A percentile compares a stretch with the other conserved stretches of the same genome.
These are phyloP conservation scores for Halocynthia roretzi DNA, from an alignment of 23 tunicate species.

Conservation along the genomic window DNA sequence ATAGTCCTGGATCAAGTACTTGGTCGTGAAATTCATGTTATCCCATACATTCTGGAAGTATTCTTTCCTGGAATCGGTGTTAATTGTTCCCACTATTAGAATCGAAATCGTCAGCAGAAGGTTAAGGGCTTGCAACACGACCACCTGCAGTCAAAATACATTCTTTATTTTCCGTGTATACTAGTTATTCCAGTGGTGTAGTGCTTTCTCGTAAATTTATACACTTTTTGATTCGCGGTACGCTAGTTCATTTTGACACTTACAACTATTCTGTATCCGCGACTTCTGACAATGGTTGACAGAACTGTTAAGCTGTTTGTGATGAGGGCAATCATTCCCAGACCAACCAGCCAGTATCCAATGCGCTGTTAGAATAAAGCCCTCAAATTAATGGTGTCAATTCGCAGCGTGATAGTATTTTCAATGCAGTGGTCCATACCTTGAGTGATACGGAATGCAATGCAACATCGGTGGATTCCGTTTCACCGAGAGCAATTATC, in stretches of 20 bases:
- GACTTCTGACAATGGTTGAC: constrained; percentile 5
- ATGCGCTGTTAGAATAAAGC: neutral
- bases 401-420: neutral
- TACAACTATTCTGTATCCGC: neutral
- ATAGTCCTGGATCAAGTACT: constrained; percentile 1
- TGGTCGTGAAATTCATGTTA: neutral
- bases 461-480: neutral
- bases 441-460: neutral
- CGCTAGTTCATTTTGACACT: neutral
- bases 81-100: constrained; percentile 3
- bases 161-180: neutral
- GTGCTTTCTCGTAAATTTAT: neutral
- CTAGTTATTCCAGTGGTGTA: neutral
- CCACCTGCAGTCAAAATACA: neutral
- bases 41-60: constrained; percentile 8
- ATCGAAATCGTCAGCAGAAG: neutral
- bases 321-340: neutral
- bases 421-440: neutral
- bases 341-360: constrained; percentile 12
- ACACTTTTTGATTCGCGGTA: neutral
- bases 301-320: neutral
- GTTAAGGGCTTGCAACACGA: neutral
- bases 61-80: constrained; percentile 6
- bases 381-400: neutral
- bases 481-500: neutral